Conservation (phyloP, 2,888 invertebrate species). For the Magallana nippona region DNA sequence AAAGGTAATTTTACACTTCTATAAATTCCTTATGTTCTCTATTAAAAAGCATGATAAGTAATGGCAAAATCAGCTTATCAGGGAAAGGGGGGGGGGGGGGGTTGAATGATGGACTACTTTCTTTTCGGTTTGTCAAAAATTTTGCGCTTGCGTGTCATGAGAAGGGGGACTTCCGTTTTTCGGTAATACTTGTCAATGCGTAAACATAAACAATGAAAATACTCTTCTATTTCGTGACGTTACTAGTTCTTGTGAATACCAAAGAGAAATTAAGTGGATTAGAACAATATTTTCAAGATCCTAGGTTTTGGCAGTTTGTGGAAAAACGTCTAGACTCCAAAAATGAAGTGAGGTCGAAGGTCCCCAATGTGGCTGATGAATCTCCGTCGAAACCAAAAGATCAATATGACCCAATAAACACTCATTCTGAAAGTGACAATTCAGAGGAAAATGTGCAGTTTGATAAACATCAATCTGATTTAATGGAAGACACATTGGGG, state of each 20-base stretch:
- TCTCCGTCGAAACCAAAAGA: slow-evolving; percentile 9
- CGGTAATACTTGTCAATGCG: slow-evolving; percentile 12
- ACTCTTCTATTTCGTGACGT: background rate
- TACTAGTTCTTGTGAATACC: background rate
- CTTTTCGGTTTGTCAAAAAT: too few relatives aligned
- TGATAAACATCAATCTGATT: slow-evolving; percentile 4
- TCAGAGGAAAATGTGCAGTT: background rate
- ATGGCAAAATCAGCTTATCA: too few relatives aligned
- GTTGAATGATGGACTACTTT: too few relatives aligned
- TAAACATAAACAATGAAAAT: slow-evolving; percentile 26
- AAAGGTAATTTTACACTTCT: too few relatives aligned
- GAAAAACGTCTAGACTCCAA: slow-evolving; percentile 57
- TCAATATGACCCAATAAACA: slow-evolving; percentile 10
- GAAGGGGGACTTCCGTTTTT: background rate
- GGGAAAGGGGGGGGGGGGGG: too few relatives aligned
- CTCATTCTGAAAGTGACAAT: slow-evolving; percentile 8
- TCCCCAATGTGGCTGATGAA: background rate
- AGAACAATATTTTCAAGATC: slow-evolving; percentile 57
- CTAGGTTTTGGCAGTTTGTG: slow-evolving; percentile 54
- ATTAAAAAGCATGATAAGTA: too few relatives aligned
- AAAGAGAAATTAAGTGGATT: slow-evolving; percentile 48
- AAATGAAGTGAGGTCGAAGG: background rate
- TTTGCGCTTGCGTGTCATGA: too few relatives aligned
- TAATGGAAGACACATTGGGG: slow-evolving; percentile 48
- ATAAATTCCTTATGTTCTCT: too few relatives aligned